Evolutionary conservation across 2,113 vertebrate genomes (phyloP), one percentile per base, ranked within the genome.

Genomic region (Caranx ignobilis): DNA sequence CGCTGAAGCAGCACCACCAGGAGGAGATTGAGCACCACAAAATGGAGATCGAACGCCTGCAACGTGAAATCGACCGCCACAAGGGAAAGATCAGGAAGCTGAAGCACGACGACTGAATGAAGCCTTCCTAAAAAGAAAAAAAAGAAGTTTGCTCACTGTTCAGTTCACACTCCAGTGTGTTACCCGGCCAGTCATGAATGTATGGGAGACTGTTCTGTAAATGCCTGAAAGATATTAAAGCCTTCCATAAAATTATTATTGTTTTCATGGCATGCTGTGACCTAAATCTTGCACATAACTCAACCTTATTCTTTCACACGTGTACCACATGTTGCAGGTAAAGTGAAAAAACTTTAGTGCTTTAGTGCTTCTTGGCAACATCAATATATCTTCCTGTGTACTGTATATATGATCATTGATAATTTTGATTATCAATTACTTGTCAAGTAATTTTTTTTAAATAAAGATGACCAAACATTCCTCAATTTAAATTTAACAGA

Each of bases 31-130:
- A 84, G 8, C 95, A 97, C 84, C 96, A 97, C 82, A 93, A 94
- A 79, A 94, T 95, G 72, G 97, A 97, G 91, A 97, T 98, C 11
- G 95, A 97, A 39, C 96, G 95, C 2, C 90, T 98, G 89, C 96
- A 97, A 87, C 96, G 96, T 0, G 97, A 97, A 80, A 97, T 98
- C 0, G 96, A 97, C 77, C 96, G 97, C 2, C 96, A 96, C 68
- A 97, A 97, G 94, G 75, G 93, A 61, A 96, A 96, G 81, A 97
- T 98, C 86, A 95, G 95, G 82, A 86, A 94, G 41, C 94, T 98
- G 41, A 95, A 96, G 74, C 18, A 93, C 2, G 93, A 93, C 0
- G 94, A 95, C 87, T 94, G 94, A 84, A 92, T 77, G 3, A 64
- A 85, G 1, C 21, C 47, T 9, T 61, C 9, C 16, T 8, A 12